Conservation (phyloP, 2,888 invertebrate species). For the Heliconius cydno region DNA sequence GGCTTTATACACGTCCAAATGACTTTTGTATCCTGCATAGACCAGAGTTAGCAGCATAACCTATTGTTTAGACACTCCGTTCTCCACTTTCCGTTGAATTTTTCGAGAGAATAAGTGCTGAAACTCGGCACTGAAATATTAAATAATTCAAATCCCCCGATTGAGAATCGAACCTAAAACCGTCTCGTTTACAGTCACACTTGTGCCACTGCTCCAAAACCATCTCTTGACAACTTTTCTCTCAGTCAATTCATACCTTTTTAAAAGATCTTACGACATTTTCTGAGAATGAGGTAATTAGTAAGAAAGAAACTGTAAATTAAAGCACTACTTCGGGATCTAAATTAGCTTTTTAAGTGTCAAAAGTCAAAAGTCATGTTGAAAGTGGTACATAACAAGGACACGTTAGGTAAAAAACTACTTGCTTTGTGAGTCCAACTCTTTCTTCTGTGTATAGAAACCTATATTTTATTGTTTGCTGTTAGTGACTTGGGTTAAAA, state of each 20-base stretch:
- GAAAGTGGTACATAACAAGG: slow-evolving; percentile 39
- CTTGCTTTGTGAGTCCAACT: slow-evolving; percentile 29
- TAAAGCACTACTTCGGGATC: slow-evolving; percentile 11
- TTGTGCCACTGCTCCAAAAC: too few relatives aligned
- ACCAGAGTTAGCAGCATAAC: too few relatives aligned
- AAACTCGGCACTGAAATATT: background rate
- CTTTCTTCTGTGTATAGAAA: slow-evolving; percentile 24
- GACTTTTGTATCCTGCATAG: too few relatives aligned
- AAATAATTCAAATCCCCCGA: too few relatives aligned
- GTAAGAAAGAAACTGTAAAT: slow-evolving; percentile 15
- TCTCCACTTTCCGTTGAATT: too few relatives aligned
- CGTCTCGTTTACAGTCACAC: too few relatives aligned
- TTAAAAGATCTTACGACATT: background rate
- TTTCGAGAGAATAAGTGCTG: background rate
- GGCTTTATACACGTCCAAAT: too few relatives aligned
- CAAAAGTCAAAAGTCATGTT: slow-evolving; percentile 22
- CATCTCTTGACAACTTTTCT: background rate
- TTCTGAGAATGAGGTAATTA: slow-evolving; percentile 11
- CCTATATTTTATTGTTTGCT: slow-evolving; percentile 12
- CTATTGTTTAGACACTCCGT: too few relatives aligned
- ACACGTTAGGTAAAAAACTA: slow-evolving; percentile 42
- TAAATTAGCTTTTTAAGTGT: slow-evolving; percentile 22
- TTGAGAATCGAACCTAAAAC: too few relatives aligned
- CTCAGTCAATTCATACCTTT: background rate
- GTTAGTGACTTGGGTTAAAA: background rate